Evolutionary conservation across 2,113 vertebrate species (phyloP).

Genomic region (Tauraco erythrolophus): DNA sequence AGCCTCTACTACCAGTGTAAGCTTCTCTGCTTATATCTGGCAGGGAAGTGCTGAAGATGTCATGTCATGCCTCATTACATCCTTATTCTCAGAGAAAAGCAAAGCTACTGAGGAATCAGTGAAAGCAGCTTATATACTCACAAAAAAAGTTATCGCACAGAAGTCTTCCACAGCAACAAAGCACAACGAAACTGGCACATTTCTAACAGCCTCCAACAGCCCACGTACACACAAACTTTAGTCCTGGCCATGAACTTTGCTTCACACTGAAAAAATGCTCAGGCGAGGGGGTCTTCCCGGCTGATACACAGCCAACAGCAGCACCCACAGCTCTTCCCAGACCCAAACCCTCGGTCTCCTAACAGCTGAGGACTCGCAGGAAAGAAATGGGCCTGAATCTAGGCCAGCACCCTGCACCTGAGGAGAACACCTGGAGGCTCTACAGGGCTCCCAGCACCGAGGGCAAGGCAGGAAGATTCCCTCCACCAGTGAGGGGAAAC

Average conservation of each 20-base stretch:
- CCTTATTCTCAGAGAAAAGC: not conserved
- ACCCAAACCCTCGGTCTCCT: not conserved
- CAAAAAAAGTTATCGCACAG: not conserved
- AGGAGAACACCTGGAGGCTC: not conserved
- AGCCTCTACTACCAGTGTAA: not conserved
- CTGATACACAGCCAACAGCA: not conserved
- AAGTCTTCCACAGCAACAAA: not conserved
- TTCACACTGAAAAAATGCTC: accelerated
- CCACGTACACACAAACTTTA: accelerated
- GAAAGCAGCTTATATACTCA: not conserved
- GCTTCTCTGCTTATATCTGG: not conserved
- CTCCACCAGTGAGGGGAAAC: too few relatives aligned
- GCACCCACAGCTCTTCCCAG: not conserved
- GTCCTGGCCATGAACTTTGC: not conserved
- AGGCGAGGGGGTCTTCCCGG: accelerated
- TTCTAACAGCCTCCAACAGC: not conserved
- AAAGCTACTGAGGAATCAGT: not conserved
- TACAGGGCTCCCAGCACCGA: accelerated
- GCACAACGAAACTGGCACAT: accelerated
- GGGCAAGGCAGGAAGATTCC: not conserved
- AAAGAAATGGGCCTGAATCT: not conserved
- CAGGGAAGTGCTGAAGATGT: not conserved
- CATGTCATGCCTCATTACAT: not conserved
- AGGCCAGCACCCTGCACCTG: not conserved
- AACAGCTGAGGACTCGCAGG: not conserved